Evolutionary conservation across 2,888 invertebrate genomes (phyloP).

Genomic region (Rhagophthalmus giganteus): DNA sequence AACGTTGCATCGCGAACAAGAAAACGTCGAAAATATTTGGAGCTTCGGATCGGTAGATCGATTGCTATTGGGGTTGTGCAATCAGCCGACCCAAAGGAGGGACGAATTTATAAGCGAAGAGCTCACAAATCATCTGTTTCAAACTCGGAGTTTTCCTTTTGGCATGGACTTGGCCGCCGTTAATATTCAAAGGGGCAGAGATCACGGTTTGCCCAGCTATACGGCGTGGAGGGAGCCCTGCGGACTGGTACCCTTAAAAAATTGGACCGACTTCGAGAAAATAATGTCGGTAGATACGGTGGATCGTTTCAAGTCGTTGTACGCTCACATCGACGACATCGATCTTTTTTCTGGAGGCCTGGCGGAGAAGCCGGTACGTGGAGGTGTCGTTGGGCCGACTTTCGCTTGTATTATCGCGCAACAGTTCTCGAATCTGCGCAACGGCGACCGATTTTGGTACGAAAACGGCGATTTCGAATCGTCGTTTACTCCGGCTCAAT

Average conservation of each 20-base stretch:
- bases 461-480: conserved; percentile 76
- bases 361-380: conserved; percentile 77
- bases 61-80: conserved; percentile 73
- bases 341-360: conserved; percentile 84
- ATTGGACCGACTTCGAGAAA: conserved; percentile 71
- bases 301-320: conserved; percentile 61
- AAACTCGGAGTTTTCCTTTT: conserved; percentile 69
- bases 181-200: conserved; percentile 84
- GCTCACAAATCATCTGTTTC: conserved; percentile 81
- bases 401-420: conserved; percentile 88
- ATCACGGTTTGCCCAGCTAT: conserved; percentile 83
- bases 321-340: conserved; percentile 75
- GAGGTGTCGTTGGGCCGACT: conserved; percentile 82
- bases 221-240: conserved; percentile 80
- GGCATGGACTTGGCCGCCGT: conserved; percentile 87
- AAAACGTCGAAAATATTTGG: conserved; percentile 71
- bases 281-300: conserved; percentile 68
- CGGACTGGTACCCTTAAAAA: conserved; percentile 66
- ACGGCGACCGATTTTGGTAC: conserved; percentile 82
- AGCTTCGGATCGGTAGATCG: conserved; percentile 79
- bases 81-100: conserved; percentile 75
- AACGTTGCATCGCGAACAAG: conserved; percentile 76
- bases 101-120: conserved; percentile 83
- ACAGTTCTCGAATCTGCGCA: conserved; percentile 77
- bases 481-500: conserved; percentile 75